Evolutionary conservation across 2,113 vertebrate genomes (phyloP).

Genomic region (Zeus faber): DNA sequence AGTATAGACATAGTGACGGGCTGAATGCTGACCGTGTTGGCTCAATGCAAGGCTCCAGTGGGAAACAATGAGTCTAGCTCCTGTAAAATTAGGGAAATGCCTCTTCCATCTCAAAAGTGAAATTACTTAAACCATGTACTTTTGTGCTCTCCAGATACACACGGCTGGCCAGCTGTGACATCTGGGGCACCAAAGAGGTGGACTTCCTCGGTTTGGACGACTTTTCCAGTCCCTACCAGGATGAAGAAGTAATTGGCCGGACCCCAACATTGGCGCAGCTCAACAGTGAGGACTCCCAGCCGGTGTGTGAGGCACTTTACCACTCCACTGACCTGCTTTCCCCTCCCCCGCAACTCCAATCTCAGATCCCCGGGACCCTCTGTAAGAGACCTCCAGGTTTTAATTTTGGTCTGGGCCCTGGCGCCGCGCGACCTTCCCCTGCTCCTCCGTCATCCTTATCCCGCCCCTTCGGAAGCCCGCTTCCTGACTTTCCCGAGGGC

Average conservation of each 20-base stretch:
- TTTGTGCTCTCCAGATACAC: slow-evolving; percentile 77
- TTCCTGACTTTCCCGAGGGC: slow-evolving; percentile 84
- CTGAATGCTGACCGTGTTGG: too few species aligned
- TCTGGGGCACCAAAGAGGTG: slow-evolving; percentile 99
- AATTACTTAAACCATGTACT: too few species aligned
- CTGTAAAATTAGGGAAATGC: too few species aligned
- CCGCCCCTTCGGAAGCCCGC: slow-evolving; percentile 75
- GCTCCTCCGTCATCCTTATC: slow-evolving; percentile 76
- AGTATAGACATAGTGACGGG: too few species aligned
- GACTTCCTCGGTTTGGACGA: slow-evolving; percentile 97
- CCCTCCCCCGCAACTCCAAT: slow-evolving; percentile 71
- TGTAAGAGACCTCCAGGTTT: slow-evolving; percentile 73
- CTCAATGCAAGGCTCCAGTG: too few species aligned
- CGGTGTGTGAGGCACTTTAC: slow-evolving; percentile 91
- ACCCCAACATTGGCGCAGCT: slow-evolving; percentile 96
- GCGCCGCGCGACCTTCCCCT: slow-evolving; percentile 41
- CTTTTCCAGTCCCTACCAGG: slow-evolving; percentile 97
- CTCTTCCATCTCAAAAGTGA: too few species aligned
- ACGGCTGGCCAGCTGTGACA: slow-evolving; percentile 95
- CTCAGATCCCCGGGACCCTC: slow-evolving; percentile 71
- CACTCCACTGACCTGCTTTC: slow-evolving; percentile 82
- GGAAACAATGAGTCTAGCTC: too few species aligned
- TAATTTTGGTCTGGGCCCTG: slow-evolving; percentile 44
- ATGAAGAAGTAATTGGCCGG: slow-evolving; percentile 94
- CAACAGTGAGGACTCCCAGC: slow-evolving; percentile 96